phyloP scores from a whole-genome alignment of 2,113 vertebrate species.

The Leucopsar rothschildi region DNA sequence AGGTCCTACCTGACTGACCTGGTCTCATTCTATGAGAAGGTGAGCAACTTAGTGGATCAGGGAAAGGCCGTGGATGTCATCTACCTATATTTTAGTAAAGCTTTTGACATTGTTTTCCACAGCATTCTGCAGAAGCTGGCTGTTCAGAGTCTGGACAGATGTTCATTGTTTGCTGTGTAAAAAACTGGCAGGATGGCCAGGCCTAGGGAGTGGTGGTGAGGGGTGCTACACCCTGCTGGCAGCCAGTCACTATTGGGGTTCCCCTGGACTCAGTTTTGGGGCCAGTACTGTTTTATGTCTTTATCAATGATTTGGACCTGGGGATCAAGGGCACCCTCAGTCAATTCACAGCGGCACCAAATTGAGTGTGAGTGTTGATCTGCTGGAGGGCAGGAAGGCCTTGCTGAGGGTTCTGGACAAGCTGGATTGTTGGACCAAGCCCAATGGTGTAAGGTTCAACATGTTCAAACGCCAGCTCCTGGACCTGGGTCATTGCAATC shows the following conservation, averaged over 20 bases:
- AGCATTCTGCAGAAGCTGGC: background rate
- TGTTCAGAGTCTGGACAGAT: background rate
- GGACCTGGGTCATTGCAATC: background rate
- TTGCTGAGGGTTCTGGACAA: background rate
- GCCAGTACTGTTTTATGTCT: background rate
- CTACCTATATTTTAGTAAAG: background rate
- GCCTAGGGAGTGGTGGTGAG: background rate
- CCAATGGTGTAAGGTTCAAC: background rate
- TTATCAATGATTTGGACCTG: background rate
- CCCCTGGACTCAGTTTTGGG: background rate
- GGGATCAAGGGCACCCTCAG: background rate
- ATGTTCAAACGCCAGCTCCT: background rate
- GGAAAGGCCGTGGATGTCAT: background rate
- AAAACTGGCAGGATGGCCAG: background rate
- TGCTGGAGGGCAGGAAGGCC: background rate
- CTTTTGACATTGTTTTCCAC: background rate
- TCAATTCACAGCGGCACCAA: background rate
- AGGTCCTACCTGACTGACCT: background rate
- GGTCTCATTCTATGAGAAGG: background rate
- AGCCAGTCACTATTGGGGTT: fast-evolving
- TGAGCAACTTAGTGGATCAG: background rate
- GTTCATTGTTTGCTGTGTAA: background rate
- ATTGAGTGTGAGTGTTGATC: background rate
- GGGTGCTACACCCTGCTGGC: background rate
- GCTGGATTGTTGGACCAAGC: background rate